Conservation (phyloP, 1,140 invertebrate genomes). For the Zaprionus tsacasi region DNA sequence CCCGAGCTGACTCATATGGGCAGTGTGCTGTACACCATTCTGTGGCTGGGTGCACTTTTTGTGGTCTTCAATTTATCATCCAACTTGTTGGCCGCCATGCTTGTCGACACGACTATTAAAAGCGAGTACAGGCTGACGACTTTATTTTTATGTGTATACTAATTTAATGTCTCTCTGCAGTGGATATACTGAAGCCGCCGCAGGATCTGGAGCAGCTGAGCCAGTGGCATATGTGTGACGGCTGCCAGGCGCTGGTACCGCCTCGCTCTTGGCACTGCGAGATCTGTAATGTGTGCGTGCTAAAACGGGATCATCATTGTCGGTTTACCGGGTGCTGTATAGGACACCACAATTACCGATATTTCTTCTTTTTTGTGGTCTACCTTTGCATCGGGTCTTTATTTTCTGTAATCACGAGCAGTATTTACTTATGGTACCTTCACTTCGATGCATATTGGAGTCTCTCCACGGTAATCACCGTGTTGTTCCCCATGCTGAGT, state of each 20-base stretch:
- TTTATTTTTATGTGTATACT: slow-evolving; percentile 47
- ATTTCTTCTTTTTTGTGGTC: slow-evolving; percentile 93
- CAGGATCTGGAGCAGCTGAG: slow-evolving; percentile 29
- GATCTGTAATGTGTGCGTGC: slow-evolving; percentile 91
- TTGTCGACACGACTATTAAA: slow-evolving; percentile 90
- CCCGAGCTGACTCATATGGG: slow-evolving; percentile 85
- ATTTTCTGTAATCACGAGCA: slow-evolving; percentile 89
- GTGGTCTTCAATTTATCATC: slow-evolving; percentile 90
- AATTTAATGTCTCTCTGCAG: slow-evolving; percentile 4
- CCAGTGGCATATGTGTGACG: slow-evolving; percentile 90
- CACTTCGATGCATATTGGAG: slow-evolving; percentile 84
- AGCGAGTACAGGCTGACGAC: slow-evolving; percentile 76
- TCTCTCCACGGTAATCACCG: slow-evolving; percentile 86
- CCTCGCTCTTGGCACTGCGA: slow-evolving; percentile 96
- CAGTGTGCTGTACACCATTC: slow-evolving; percentile 85
- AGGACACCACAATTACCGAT: slow-evolving; percentile 95
- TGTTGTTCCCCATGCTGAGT: slow-evolving; percentile 87
- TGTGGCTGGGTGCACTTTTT: slow-evolving; percentile 88
- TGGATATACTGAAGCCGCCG: slow-evolving; percentile 59
- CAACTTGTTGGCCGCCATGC: slow-evolving; percentile 90
- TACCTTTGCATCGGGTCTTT: slow-evolving; percentile 90
- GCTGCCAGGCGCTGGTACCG: slow-evolving; percentile 92
- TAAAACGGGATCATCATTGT: slow-evolving; percentile 98
- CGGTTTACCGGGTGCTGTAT: slow-evolving; percentile 95
- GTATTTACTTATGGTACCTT: slow-evolving; percentile 87